phyloP scores from a whole-genome alignment of 2,888 invertebrate species.

The Axea sp. region DNA sequence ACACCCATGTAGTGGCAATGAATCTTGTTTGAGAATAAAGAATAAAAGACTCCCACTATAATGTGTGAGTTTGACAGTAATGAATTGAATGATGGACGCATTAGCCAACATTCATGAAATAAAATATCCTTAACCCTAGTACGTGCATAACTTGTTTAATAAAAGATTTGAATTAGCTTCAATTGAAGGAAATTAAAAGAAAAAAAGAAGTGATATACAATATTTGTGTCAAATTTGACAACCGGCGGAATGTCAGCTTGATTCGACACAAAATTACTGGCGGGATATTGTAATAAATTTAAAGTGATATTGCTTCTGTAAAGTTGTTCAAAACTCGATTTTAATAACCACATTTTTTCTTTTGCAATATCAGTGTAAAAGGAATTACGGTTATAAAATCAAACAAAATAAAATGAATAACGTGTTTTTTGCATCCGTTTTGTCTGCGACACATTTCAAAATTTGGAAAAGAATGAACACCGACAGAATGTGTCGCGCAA shows the following conservation, averaged over 20 bases:
- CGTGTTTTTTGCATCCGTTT: no score
- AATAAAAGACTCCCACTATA: slow-evolving; percentile 35
- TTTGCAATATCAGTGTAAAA: no score
- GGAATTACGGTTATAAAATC: no score
- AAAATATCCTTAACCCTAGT: slow-evolving; percentile 8
- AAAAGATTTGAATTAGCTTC: slow-evolving; percentile 17
- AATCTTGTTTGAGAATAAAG: slow-evolving; percentile 25
- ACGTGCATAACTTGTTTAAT: slow-evolving; percentile 13
- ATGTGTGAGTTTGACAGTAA: slow-evolving; percentile 35
- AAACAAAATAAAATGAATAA: no score
- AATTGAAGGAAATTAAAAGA: slow-evolving; percentile 22
- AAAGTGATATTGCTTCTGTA: no score
- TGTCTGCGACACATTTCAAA: background rate
- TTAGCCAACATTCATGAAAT: slow-evolving; percentile 31
- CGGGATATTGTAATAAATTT: no score
- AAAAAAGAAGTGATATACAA: background rate
- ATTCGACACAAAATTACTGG: no score
- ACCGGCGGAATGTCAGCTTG: background rate
- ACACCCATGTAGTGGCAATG: slow-evolving; percentile 30
- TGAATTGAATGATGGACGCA: slow-evolving; percentile 44
- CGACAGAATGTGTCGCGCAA: slow-evolving; percentile 28
- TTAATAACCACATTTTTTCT: no score
- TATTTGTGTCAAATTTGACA: slow-evolving; percentile 6
- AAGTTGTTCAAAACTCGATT: no score
- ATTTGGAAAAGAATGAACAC: slow-evolving; percentile 16